Evolutionary conservation across 2,888 invertebrate species (phyloP).

Genomic region (Nomada lathburiana): DNA sequence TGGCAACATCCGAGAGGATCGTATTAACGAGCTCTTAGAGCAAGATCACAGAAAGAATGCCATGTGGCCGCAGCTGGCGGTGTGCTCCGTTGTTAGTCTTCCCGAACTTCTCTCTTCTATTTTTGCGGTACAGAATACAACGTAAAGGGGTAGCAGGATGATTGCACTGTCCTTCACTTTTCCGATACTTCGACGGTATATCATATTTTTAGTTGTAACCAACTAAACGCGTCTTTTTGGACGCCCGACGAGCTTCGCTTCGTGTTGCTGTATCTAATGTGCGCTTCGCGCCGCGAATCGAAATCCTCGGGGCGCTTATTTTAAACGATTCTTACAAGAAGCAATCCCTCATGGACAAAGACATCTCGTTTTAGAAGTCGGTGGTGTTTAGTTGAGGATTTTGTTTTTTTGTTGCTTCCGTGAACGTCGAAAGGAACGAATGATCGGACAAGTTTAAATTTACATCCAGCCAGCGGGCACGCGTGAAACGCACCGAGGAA

Average conservation of each 20-base stretch:
- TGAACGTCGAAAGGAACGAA: slow-evolving; percentile 29
- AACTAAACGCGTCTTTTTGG: slow-evolving; percentile 21
- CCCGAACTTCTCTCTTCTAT: slow-evolving; percentile 68
- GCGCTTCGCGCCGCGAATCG: no score
- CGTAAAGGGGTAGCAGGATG: slow-evolving; percentile 37
- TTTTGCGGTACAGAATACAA: slow-evolving; percentile 65
- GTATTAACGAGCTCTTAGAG: slow-evolving; percentile 83
- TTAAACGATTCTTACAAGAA: no score
- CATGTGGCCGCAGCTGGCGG: slow-evolving; percentile 82
- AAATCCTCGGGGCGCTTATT: no score
- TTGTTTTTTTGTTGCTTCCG: background rate
- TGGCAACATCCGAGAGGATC: slow-evolving; percentile 83
- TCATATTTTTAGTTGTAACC: slow-evolving; percentile 57
- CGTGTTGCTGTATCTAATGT: background rate
- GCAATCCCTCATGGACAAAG: background rate
- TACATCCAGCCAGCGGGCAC: slow-evolving; percentile 61
- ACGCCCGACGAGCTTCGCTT: background rate
- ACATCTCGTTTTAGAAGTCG: background rate
- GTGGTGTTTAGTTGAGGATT: background rate
- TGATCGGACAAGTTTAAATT: slow-evolving; percentile 67
- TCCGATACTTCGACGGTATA: slow-evolving; percentile 48
- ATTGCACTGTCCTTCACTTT: slow-evolving; percentile 49
- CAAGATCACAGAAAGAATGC: slow-evolving; percentile 81
- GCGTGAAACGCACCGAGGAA: slow-evolving; percentile 73
- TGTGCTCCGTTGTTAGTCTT: slow-evolving; percentile 73